These are phyloP conservation scores for Naso thynnoides DNA, from an alignment of 2,797 vertebrate species.

Conservation along the genomic window DNA sequence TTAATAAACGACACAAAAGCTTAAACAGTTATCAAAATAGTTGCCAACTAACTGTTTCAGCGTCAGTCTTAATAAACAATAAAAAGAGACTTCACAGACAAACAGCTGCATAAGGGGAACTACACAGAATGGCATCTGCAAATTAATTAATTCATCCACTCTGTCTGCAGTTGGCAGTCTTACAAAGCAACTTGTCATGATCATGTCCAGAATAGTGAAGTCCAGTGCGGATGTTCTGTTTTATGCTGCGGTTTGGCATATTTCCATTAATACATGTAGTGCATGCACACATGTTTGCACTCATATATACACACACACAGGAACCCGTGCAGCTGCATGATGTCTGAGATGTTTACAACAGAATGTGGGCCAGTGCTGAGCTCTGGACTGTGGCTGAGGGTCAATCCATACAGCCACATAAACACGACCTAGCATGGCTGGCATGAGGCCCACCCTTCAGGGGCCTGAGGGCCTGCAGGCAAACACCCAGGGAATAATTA, in stretches of 20 bases:
- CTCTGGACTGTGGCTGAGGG: slow-evolving; percentile 59
- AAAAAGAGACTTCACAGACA: slow-evolving; percentile 5
- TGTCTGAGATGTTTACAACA: slow-evolving; percentile 76
- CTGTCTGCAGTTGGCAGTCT: slow-evolving; percentile 46
- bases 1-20: slow-evolving; percentile 3
- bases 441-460: slow-evolving; percentile 73
- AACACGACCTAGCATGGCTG: slow-evolving; percentile 71
- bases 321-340: slow-evolving; percentile 69
- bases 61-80: slow-evolving; percentile 7
- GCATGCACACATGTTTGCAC: slow-evolving; percentile 16
- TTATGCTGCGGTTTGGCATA: slow-evolving; percentile 39
- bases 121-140: slow-evolving; percentile 29
- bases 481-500: slow-evolving; percentile 75
- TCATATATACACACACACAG: slow-evolving; percentile 53
- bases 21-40: not conserved
- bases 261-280: slow-evolving; percentile 39
- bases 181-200: slow-evolving; percentile 47
- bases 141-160: slow-evolving; percentile 50
- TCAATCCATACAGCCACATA: slow-evolving; percentile 65
- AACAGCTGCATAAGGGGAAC: slow-evolving; percentile 35
- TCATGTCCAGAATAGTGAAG: slow-evolving; percentile 40
- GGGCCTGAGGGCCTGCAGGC: slow-evolving; percentile 64
- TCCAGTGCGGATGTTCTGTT: slow-evolving; percentile 45
- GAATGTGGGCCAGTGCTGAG: slow-evolving; percentile 66
- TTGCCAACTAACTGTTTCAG: slow-evolving; percentile 5